phyloP scores from a whole-genome alignment of 2,113 vertebrate genomes.

The Sialia sialis region DNA sequence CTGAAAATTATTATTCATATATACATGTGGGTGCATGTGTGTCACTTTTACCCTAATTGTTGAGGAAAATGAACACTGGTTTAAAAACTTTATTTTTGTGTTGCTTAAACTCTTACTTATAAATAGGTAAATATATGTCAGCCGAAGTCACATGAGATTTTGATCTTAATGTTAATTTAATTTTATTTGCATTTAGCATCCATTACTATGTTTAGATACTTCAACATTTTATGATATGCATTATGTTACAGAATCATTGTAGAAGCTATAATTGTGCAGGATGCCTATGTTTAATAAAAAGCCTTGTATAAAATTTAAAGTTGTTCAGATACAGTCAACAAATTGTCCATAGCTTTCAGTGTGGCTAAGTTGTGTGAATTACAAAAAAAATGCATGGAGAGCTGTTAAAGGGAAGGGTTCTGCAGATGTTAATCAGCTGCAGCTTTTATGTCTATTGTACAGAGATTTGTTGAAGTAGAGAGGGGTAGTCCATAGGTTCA shows the following conservation, averaged over 20 bases:
- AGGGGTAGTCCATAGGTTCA: not conserved
- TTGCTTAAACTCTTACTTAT: not conserved
- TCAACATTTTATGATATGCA: not conserved
- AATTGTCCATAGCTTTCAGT: not conserved
- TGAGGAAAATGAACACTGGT: not conserved
- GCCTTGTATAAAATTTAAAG: not conserved
- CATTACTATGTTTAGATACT: not conserved
- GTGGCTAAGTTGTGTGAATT: not conserved
- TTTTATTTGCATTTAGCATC: not conserved
- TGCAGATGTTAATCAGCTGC: not conserved
- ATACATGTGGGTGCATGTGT: fast-evolving
- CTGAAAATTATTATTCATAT: not conserved
- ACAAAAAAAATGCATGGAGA: not conserved
- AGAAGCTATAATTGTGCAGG: not conserved
- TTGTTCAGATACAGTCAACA: not conserved
- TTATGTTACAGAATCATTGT: not conserved
- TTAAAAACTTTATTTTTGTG: not conserved
- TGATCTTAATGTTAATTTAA: not conserved
- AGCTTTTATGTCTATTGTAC: not conserved
- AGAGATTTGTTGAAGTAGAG: not conserved
- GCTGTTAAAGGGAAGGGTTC: not conserved
- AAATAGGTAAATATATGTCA: not conserved
- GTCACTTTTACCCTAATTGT: not conserved
- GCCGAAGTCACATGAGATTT: not conserved
- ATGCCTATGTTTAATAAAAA: not conserved